Conservation (phyloP, 2,888 invertebrate genomes). For the Drosophila peninsularis region DNA sequence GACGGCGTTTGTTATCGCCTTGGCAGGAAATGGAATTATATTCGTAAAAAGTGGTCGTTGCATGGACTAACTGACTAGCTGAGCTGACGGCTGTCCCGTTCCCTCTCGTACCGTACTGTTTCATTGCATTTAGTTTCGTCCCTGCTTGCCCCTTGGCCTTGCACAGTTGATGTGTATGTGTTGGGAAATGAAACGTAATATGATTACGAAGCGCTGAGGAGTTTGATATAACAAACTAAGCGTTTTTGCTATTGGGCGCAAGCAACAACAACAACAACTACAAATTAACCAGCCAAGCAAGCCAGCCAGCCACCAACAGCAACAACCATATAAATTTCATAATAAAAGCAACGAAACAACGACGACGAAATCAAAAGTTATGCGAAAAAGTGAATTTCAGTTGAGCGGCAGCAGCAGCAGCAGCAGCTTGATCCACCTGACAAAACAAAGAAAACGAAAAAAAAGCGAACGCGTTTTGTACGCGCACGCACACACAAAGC, state of each 20-base stretch:
- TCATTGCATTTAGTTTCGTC: constrained; percentile 8
- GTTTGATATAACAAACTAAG: constrained; percentile 71
- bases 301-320: no score
- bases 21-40: constrained; percentile 83
- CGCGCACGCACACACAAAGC: constrained; percentile 7
- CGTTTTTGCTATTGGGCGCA: constrained; percentile 63
- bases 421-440: constrained; percentile 62
- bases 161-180: constrained; percentile 12
- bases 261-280: constrained; percentile 27
- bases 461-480: constrained; percentile 50
- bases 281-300: constrained; percentile 34
- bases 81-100: not conserved
- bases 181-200: constrained; percentile 58
- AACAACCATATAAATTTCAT: constrained; percentile 58
- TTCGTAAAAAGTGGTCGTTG: constrained; percentile 74
- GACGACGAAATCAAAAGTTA: constrained; percentile 67
- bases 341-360: constrained; percentile 60
- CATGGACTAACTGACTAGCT: constrained; percentile 12
- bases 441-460: constrained; percentile 33
- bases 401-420: no score
- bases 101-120: not conserved
- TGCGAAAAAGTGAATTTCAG: constrained; percentile 70
- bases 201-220: constrained; percentile 63
- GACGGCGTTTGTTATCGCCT: constrained; percentile 76
- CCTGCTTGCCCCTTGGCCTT: constrained; percentile 29